These are phyloP conservation scores for Hesperophylax magnus DNA, from an alignment of 1,140 invertebrate species.

Conservation along the genomic window DNA sequence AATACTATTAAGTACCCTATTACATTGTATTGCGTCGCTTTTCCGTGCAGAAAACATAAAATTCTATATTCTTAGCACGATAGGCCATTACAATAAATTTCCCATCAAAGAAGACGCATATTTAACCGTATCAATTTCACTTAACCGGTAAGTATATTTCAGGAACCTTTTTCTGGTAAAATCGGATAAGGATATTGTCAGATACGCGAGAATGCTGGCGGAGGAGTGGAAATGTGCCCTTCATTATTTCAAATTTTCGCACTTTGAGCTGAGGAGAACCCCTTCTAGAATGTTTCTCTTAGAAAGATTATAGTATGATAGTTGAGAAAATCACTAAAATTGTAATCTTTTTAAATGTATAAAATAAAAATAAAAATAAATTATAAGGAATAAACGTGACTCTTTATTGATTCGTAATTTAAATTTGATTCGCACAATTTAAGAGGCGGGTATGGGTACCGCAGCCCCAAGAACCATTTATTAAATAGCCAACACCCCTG, in stretches of 20 bases:
- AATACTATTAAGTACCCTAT: too few species aligned
- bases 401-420: too few species aligned
- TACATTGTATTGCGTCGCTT: neutral
- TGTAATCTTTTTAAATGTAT: too few species aligned
- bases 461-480: too few species aligned
- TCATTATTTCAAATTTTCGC: slow-evolving; percentile 14
- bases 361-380: too few species aligned
- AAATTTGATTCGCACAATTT: too few species aligned
- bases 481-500: too few species aligned
- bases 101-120: slow-evolving; percentile 42
- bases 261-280: neutral
- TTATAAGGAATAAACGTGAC: too few species aligned
- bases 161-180: slow-evolving; percentile 32
- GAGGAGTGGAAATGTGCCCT: slow-evolving; percentile 4
- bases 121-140: slow-evolving; percentile 46
- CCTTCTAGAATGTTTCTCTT: neutral
- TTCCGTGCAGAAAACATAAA: slow-evolving; percentile 11
- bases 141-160: slow-evolving; percentile 37
- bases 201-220: slow-evolving; percentile 9
- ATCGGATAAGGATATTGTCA: slow-evolving; percentile 39
- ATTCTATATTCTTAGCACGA: slow-evolving; percentile 19
- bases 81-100: slow-evolving; percentile 43
- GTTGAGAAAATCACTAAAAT: too few species aligned
- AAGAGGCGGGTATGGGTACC: too few species aligned
- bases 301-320: too few species aligned